phyloP scores from a whole-genome alignment of 2,797 vertebrate genomes.

The Anas flavirostris region DNA sequence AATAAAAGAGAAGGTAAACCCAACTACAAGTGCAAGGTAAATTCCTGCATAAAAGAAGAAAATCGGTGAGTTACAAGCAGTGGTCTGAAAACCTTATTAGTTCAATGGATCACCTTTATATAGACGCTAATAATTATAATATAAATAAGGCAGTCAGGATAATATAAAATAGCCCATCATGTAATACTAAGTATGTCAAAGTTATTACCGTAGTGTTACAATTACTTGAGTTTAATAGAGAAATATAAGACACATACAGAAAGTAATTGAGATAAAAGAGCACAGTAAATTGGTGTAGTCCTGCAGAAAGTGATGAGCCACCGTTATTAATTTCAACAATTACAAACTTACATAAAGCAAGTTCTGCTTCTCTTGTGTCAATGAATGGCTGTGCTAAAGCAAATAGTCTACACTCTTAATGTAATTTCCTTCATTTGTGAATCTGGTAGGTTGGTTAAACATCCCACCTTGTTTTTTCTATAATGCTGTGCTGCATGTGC shows the following conservation, averaged over 20 bases:
- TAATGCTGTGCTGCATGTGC: background rate
- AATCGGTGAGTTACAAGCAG: conserved; percentile 27
- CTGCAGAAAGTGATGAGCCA: conserved; percentile 27
- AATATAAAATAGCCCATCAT: conserved; percentile 59
- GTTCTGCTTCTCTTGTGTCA: conserved; percentile 24
- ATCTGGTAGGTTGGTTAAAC: background rate
- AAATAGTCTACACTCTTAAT: conserved; percentile 4
- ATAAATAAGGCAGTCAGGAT: conserved; percentile 52
- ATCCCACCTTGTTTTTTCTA: background rate
- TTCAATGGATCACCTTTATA: conserved; percentile 61
- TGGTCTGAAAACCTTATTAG: conserved; percentile 60
- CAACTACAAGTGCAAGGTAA: background rate
- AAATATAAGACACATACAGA: conserved; percentile 46
- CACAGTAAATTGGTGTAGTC: conserved; percentile 7
- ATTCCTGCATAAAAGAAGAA: background rate
- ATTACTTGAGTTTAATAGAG: conserved; percentile 61
- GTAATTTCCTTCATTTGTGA: background rate
- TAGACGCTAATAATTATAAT: conserved; percentile 58
- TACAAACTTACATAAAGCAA: conserved; percentile 23
- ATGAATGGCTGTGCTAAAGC: background rate
- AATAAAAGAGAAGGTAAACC: conserved; percentile 5
- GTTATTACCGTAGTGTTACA: conserved; percentile 53
- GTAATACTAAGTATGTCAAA: conserved; percentile 42
- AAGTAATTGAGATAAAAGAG: conserved; percentile 68
- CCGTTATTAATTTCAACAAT: conserved; percentile 40